A percentile compares a stretch with the other conserved stretches of the same genome.
Conservation (phyloP, 2,888 invertebrate species). For the Helobdella robusta region DNA sequence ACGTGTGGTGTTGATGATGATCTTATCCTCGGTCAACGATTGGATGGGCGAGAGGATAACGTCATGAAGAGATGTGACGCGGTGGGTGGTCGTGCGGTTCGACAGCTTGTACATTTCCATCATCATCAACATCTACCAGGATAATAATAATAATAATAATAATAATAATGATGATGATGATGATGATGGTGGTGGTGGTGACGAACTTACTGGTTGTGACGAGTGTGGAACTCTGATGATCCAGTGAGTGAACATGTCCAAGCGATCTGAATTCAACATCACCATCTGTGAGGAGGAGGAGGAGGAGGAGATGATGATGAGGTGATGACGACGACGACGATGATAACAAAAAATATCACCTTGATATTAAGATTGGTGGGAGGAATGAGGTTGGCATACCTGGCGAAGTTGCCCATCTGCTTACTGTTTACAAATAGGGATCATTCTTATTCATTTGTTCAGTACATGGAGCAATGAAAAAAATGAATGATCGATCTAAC, state of each 20-base stretch:
- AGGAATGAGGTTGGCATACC: conserved; percentile 32
- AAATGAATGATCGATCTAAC: conserved; percentile 17
- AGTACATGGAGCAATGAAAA: too few species aligned
- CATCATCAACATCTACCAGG: conserved; percentile 23
- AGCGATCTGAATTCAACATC: conserved; percentile 27
- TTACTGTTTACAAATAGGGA: conserved; percentile 13
- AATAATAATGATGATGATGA: neutral
- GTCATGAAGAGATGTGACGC: conserved; percentile 22
- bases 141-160: too few species aligned
- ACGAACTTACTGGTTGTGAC: conserved; percentile 13
- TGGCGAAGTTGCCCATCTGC: conserved; percentile 32
- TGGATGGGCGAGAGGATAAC: conserved; percentile 3
- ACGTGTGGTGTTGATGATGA: conserved; percentile 28
- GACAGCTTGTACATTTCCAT: conserved; percentile 33
- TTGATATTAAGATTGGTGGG: conserved; percentile 30
- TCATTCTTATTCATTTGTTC: neutral
- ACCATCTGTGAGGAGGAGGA: conserved; percentile 24
- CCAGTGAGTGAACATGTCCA: conserved; percentile 30
- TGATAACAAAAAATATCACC: conserved; percentile 20
- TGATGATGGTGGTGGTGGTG: too few species aligned
- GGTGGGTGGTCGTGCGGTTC: conserved; percentile 23
- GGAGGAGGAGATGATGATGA: neutral
- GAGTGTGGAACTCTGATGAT: conserved; percentile 30
- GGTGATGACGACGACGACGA: conserved; percentile 6
- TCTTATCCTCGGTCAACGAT: neutral